Evolutionary conservation across 2,797 vertebrate genomes (phyloP), one percentile per base, ranked within the genome.

Genomic region (Ctenopoma multispine): DNA sequence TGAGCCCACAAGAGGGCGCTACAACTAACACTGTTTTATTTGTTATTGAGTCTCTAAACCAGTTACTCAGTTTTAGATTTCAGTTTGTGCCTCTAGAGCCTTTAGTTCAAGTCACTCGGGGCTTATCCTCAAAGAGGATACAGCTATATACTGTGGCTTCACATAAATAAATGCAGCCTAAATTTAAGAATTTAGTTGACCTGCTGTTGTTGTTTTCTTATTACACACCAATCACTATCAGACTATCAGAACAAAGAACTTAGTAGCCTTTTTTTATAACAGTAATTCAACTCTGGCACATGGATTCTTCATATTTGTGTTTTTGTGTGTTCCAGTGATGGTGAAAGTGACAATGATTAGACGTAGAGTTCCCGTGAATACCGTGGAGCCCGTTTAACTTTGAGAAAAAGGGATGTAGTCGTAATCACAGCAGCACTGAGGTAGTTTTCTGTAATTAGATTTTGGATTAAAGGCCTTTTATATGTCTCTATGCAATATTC

Each of bases 401-500:
- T 72, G 40, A 23, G 53, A 36, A 40, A 72, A 53, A 0, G 9
- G 34, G 38, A 61, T 48, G 48, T 36, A n/a, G 58, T 29, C 14
- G 34, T 75, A 43, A 69, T 70, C 24, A 34, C 57, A 70, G 40
- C 59, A 61, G 61, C 68, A 38, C n/a, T 20, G 59, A 75, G 55
- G 51, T 57, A 38, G 23, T 74, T 77, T 67, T 53, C 29, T 77
- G 75, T 69, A 69, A 81, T 86, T 68, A 41, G 1, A 56, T 49
- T 73, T 69, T 72, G 64, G 41, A 76, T 78, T 71, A 49, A 70
- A 68, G 69, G 55, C 29, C 0, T 62, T 74, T 74, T 44, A 66
- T 64, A 50, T 27, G n/a, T 57, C 61, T 46, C 41, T 11, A 44
- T 77, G 31, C 51, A 78, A 65, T 79, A 86, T 84, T 88, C 50